Evolutionary conservation across 2,797 vertebrate species (phyloP), one percentile per base, ranked within the genome.

Genomic region (Pelodytes ibericus): DNA sequence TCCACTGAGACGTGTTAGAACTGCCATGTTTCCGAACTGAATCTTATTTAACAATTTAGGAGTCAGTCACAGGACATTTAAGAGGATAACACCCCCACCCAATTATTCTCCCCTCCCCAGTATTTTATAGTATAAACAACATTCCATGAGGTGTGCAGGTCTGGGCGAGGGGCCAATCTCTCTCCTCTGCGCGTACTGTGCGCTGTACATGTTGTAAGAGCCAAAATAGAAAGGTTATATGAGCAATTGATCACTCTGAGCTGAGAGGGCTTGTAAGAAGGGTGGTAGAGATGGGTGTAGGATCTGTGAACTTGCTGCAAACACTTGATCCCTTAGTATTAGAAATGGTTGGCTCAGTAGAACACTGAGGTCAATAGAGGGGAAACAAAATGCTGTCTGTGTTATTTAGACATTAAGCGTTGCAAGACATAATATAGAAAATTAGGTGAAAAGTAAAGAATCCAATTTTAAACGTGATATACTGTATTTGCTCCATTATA

Each of bases 41-140:
- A 13, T 44, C 41, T 25, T 53, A 53, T 53, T 47, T 15, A 15
- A 16, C 11, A 53, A 53, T 44, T 44, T 16, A 10, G 2, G 13
- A 44, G 13, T 22, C 20, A 6, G 2, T 7, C 1, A 11, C 4
- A 20, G 24, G 13, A 20, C n/a, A 11, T 20, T 53, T 53, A 7
- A 24, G 1, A 24, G n/a, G 2, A 20, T 53, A 53, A 24, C 44
- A 15, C 49, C 7, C 49, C 49, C 24, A 13, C 49, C 8, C 7
- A 22, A 22, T 24, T 20, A 7, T 20, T 44, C 49, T 8, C 49
- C 16, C 49, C 18, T 18, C 49, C 49, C 49, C 18, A 16, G 41
- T 44, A 44, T 44, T 33, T 33, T 56, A 70, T 58, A 59, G 26
- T 71, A 36, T 74, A 74, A 65, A 57, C 71, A 74, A 31, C 61